These are phyloP conservation scores for Xenentodon cancila DNA, from an alignment of 2,797 vertebrate species.

Conservation along the genomic window DNA sequence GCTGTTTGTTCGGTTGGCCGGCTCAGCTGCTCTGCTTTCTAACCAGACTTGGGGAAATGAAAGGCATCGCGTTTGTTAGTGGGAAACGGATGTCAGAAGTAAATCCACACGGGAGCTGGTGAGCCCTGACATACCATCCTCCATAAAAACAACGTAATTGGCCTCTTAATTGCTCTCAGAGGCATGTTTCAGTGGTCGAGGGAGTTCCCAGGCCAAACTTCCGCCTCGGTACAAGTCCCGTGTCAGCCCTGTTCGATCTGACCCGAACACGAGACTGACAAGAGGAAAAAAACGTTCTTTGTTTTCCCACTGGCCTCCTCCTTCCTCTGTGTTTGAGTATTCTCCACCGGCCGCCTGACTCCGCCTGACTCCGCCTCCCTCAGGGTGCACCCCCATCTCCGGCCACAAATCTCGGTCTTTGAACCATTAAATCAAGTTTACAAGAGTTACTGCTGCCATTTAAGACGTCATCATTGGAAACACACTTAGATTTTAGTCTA, in stretches of 20 bases:
- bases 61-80: constrained; percentile 44
- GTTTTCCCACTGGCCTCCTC: constrained; percentile 7
- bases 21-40: constrained; percentile 11
- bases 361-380: constrained; percentile 41
- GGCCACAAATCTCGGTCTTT: constrained; percentile 32
- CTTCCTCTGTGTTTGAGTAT: constrained; percentile 16
- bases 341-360: constrained; percentile 13
- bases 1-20: constrained; percentile 38
- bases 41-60: constrained; percentile 11
- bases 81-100: constrained; percentile 53
- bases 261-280: constrained; percentile 33
- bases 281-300: not conserved
- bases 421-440: constrained; percentile 61
- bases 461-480: constrained; percentile 35
- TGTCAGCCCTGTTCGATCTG: constrained; percentile 45
- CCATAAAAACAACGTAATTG: constrained; percentile 67
- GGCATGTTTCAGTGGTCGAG: constrained; percentile 47
- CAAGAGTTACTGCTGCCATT: constrained; percentile 54
- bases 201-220: constrained; percentile 22
- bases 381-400: constrained; percentile 40
- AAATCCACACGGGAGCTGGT: constrained; percentile 45
- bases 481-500: not conserved
- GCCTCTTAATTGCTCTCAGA: constrained; percentile 69
- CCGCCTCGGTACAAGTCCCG: constrained; percentile 37
- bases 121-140: constrained; percentile 52